Evolutionary conservation across 2,888 invertebrate species (phyloP).

Genomic region (Bugula neritina): DNA sequence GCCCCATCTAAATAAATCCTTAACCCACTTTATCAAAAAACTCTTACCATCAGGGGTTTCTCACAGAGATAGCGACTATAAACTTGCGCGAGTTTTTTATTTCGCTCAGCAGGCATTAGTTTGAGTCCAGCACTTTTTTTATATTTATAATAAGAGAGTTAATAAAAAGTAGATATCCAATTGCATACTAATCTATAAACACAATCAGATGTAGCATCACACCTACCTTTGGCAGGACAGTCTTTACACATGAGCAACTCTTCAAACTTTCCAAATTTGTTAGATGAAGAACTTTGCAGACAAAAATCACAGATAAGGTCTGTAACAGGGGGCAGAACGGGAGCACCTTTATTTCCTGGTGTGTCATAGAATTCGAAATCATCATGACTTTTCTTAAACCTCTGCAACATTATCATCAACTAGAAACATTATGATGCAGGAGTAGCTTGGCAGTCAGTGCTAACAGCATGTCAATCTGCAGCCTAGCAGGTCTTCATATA

Average conservation of each 20-base stretch:
- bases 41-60: too few relatives aligned
- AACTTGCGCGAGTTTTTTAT: too few relatives aligned
- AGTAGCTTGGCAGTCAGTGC: background rate
- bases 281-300: conserved; percentile 41
- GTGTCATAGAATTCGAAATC: conserved; percentile 38
- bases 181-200: too few relatives aligned
- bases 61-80: too few relatives aligned
- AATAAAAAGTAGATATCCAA: too few relatives aligned
- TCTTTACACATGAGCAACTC: conserved; percentile 49
- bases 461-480: background rate
- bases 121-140: too few relatives aligned
- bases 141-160: too few relatives aligned
- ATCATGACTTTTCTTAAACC: conserved; percentile 43
- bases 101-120: too few relatives aligned
- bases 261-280: conserved; percentile 48
- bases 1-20: too few relatives aligned
- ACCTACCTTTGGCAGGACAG: conserved; percentile 51
- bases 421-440: background rate
- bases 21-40: too few relatives aligned
- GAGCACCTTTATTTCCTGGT: conserved; percentile 26
- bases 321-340: conserved; percentile 27
- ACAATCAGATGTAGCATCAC: too few relatives aligned
- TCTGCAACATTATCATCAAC: conserved; percentile 34
- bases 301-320: conserved; percentile 49
- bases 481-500: too few relatives aligned